phyloP scores from a whole-genome alignment of 2,797 vertebrate genomes.

The Myioborus melanocephalus region DNA sequence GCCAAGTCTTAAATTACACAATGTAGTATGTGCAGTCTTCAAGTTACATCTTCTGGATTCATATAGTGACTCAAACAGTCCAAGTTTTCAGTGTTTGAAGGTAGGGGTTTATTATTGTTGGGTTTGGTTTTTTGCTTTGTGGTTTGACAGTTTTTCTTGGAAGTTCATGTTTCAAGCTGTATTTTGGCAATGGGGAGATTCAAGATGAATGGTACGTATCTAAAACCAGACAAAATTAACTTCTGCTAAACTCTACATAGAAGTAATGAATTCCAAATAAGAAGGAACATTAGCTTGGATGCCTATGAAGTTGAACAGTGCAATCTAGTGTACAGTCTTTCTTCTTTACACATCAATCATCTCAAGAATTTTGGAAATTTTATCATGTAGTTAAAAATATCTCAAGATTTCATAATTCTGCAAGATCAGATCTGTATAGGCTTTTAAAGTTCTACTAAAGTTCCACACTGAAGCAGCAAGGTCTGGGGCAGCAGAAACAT shows the following conservation, averaged over 20 bases:
- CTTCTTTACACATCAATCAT: not conserved
- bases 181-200: not conserved
- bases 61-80: not conserved
- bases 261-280: not conserved
- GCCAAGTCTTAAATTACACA: not conserved
- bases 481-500: not conserved
- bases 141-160: not conserved
- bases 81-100: not conserved
- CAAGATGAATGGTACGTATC: not conserved
- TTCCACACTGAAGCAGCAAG: not conserved
- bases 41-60: not conserved
- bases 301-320: not conserved
- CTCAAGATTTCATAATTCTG: not conserved
- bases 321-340: not conserved
- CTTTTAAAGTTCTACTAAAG: not conserved
- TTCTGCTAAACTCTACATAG: not conserved
- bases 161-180: not conserved
- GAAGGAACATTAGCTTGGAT: not conserved
- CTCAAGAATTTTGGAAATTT: not conserved
- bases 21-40: fast-evolving
- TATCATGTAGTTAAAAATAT: not conserved
- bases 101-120: not conserved
- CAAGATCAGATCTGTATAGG: not conserved
- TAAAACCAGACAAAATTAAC: not conserved
- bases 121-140: not conserved